Evolutionary conservation across 2,888 invertebrate species (phyloP).

Genomic region (Cephonodes hylas): DNA sequence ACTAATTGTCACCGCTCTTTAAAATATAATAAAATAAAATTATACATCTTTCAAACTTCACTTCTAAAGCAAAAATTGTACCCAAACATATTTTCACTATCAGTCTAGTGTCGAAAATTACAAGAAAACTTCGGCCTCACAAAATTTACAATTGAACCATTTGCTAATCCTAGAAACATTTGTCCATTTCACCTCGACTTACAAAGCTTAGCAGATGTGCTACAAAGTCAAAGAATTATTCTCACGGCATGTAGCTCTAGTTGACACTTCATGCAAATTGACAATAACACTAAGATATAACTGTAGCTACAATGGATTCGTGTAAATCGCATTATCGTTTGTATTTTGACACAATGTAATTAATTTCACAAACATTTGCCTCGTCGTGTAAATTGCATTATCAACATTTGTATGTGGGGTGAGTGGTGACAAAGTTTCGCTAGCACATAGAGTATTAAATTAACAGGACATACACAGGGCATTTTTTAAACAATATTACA

Average conservation of each 20-base stretch:
- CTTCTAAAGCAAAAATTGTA: too few species aligned
- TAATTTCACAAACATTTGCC: background rate
- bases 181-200: background rate
- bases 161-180: too few species aligned
- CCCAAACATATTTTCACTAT: too few species aligned
- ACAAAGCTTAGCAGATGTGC: background rate
- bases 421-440: background rate
- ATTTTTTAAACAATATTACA: too few species aligned
- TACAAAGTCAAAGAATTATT: background rate
- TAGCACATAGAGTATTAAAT: too few species aligned
- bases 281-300: background rate
- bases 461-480: too few species aligned
- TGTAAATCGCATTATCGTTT: background rate
- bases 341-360: background rate
- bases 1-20: too few species aligned
- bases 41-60: too few species aligned
- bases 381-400: background rate
- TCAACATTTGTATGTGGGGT: background rate
- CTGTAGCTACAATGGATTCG: conserved; percentile 17
- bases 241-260: background rate
- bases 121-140: too few species aligned
- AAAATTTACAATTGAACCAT: too few species aligned
- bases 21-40: too few species aligned
- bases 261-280: background rate
- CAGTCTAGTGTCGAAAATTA: too few species aligned